Evolutionary conservation across 2,797 vertebrate genomes (phyloP).

Genomic region (Pampus argenteus): DNA sequence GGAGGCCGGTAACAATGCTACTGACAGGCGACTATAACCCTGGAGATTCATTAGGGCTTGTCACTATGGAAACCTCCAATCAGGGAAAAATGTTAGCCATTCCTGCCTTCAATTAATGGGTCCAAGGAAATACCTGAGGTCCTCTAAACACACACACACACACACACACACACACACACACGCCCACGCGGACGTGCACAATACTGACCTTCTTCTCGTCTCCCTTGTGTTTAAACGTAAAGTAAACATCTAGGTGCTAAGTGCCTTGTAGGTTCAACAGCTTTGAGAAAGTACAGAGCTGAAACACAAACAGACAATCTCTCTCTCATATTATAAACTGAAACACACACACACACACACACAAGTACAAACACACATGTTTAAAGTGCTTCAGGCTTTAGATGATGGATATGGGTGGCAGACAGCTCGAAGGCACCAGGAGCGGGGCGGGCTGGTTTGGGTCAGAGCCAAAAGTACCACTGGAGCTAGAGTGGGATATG

Average conservation of each 20-base stretch:
- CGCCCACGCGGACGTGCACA: not conserved
- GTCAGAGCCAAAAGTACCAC: constrained; percentile 95
- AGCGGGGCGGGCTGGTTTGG: constrained; percentile 94
- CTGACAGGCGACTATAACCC: constrained; percentile 81
- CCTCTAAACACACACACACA: constrained; percentile 39
- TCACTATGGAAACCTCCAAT: constrained; percentile 84
- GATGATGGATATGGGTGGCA: constrained; percentile 97
- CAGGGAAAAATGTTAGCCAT: constrained; percentile 68
- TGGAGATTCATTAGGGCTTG: constrained; percentile 82
- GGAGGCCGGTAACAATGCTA: constrained; percentile 73
- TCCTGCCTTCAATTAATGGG: constrained; percentile 65
- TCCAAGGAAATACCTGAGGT: constrained; percentile 76
- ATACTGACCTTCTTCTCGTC: constrained; percentile 49
- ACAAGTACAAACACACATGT: constrained; percentile 12
- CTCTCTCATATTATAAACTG: constrained; percentile 41
- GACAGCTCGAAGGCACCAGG: constrained; percentile 95
- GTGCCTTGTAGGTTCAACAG: constrained; percentile 45
- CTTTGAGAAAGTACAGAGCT: constrained; percentile 73
- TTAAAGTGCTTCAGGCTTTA: constrained; percentile 9
- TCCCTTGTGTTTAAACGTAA: constrained; percentile 68
- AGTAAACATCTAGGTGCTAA: constrained; percentile 65
- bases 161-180: constrained; percentile 36
- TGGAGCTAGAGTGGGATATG: constrained; percentile 91
- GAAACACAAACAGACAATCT: constrained; percentile 65
- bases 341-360: constrained; percentile 18